Evolutionary conservation across 1,140 invertebrate species (phyloP).

Genomic region (Helicoverpa armigera): DNA sequence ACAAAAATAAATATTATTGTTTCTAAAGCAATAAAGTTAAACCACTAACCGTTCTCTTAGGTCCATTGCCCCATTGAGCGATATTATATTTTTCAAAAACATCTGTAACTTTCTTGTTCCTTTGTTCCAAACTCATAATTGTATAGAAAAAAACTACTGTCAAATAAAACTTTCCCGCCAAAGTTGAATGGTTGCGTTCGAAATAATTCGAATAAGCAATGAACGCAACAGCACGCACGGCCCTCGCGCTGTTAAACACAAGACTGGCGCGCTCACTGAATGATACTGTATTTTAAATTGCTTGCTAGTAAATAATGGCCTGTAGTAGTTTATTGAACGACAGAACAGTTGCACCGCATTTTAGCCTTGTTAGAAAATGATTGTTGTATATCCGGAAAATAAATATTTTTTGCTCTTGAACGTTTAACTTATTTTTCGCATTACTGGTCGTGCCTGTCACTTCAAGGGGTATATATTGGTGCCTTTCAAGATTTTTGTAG

Average conservation of each 20-base stretch:
- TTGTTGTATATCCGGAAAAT: conserved; percentile 46
- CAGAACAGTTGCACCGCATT: conserved; percentile 40
- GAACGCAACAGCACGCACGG: conserved; percentile 67
- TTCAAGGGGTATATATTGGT: conserved; percentile 5
- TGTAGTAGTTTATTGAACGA: conserved; percentile 43
- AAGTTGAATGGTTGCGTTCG: conserved; percentile 58
- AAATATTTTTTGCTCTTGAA: conserved; percentile 26
- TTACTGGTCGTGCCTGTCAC: conserved; percentile 24
- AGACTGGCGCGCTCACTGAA: conserved; percentile 59
- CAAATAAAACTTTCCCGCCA: conserved; percentile 69
- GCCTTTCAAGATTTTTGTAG: neutral
- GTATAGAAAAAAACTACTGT: conserved; percentile 57
- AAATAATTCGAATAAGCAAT: conserved; percentile 58
- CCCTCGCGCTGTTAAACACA: conserved; percentile 60
- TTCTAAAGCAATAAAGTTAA: neutral
- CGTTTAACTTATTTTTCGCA: conserved; percentile 5
- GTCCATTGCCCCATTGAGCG: conserved; percentile 75
- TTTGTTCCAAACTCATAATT: conserved; percentile 82
- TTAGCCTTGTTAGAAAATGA: conserved; percentile 49
- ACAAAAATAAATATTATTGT: neutral
- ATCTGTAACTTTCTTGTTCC: conserved; percentile 83
- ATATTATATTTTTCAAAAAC: conserved; percentile 83
- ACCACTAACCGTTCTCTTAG: conserved; percentile 69
- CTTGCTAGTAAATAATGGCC: conserved; percentile 53
- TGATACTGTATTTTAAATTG: conserved; percentile 59